phyloP scores from a whole-genome alignment of 2,888 invertebrate genomes.

The Nephrotoma flavescens region DNA sequence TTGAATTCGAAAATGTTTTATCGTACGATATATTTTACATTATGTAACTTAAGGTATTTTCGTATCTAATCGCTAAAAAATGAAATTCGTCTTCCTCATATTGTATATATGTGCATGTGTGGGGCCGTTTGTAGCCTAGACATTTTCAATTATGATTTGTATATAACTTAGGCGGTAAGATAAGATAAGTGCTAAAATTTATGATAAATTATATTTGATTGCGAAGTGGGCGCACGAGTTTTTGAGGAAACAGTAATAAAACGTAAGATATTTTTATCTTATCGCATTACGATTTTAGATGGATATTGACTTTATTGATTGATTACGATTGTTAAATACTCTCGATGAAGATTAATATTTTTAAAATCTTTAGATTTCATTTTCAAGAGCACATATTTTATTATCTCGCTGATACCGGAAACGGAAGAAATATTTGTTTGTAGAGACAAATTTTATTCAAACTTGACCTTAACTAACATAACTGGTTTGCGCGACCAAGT shows the following conservation, averaged over 20 bases:
- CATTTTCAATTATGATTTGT: background rate
- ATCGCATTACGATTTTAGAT: background rate
- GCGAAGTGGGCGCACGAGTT: background rate
- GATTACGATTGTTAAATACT: background rate
- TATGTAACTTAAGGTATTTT: background rate
- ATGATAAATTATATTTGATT: background rate
- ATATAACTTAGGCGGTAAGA: background rate
- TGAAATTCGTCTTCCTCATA: background rate
- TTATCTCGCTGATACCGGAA: too few species aligned
- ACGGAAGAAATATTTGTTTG: too few species aligned
- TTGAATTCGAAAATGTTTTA: background rate
- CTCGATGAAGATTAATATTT: too few species aligned
- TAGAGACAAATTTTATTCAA: too few species aligned
- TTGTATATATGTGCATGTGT: background rate
- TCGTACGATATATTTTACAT: background rate
- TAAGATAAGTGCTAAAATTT: background rate
- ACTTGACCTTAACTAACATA: too few species aligned
- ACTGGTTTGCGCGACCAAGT: too few species aligned
- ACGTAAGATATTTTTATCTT: background rate
- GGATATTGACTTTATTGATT: background rate
- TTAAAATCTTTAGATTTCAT: too few species aligned
- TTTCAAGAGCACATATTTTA: too few species aligned
- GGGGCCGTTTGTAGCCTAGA: background rate
- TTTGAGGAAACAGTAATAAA: background rate
- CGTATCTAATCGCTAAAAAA: background rate